These are phyloP conservation scores for Lissonota sp. DNA, from an alignment of 2,888 invertebrate species.

Conservation along the genomic window DNA sequence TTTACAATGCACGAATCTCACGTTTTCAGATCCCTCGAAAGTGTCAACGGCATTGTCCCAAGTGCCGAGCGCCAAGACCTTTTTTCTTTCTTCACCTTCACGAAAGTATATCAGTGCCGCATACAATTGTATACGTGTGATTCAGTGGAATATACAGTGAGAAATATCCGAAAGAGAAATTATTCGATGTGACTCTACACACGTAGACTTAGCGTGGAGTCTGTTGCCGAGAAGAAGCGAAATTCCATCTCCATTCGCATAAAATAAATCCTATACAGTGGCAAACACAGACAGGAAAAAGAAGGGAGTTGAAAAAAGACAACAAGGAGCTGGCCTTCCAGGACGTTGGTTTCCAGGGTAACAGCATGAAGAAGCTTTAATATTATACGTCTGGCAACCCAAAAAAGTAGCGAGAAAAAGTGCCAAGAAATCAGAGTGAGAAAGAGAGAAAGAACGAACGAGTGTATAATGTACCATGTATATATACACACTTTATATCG, in stretches of 20 bases:
- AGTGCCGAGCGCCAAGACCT: constrained; percentile 16
- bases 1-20: too few species aligned
- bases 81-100: constrained; percentile 15
- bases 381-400: constrained; percentile 37
- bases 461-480: constrained; percentile 15
- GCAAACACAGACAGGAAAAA: constrained; percentile 37
- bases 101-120: background rate
- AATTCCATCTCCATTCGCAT: constrained; percentile 49
- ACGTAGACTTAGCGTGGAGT: background rate
- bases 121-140: background rate
- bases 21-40: background rate
- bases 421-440: background rate
- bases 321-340: constrained; percentile 11
- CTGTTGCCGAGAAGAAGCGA: constrained; percentile 23
- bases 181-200: constrained; percentile 1
- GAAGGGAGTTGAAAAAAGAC: constrained; percentile 7
- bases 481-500: background rate
- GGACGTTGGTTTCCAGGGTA: constrained; percentile 42
- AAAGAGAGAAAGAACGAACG: background rate
- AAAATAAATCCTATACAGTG: constrained; percentile 48
- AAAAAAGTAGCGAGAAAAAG: constrained; percentile 14
- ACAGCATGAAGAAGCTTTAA: constrained; percentile 55
- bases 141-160: background rate
- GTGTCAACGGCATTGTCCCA: constrained; percentile 11
- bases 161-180: background rate